These are phyloP conservation scores for Neria commutata DNA, from an alignment of 2,888 invertebrate species.

Conservation along the genomic window DNA sequence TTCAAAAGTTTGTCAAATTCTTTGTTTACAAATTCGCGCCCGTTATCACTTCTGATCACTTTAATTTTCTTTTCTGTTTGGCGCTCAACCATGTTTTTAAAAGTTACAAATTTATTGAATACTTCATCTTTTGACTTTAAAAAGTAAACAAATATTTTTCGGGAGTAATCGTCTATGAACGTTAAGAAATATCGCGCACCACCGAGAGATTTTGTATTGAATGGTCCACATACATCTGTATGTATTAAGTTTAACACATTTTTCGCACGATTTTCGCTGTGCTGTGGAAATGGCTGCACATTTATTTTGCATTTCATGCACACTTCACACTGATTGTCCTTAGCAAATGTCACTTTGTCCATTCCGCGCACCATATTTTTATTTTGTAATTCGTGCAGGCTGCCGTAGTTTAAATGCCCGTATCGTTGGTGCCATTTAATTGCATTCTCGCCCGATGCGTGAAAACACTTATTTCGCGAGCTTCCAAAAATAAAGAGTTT, in stretches of 20 bases:
- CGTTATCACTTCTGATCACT: slow-evolving; percentile 24
- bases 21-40: slow-evolving; percentile 22
- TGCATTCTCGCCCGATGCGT: slow-evolving; percentile 3
- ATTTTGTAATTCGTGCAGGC: not conserved
- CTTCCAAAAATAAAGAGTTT: not conserved
- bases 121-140: slow-evolving; percentile 29
- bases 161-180: slow-evolving; percentile 29
- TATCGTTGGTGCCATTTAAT: not conserved
- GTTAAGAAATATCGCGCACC: slow-evolving; percentile 30
- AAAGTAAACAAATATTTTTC: slow-evolving; percentile 26
- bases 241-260: slow-evolving; percentile 29
- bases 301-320: slow-evolving; percentile 28
- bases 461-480: too few species aligned
- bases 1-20: slow-evolving; percentile 25
- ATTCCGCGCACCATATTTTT: not conserved
- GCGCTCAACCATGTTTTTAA: slow-evolving; percentile 18
- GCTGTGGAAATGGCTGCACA: slow-evolving; percentile 18
- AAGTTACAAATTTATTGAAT: slow-evolving; percentile 21
- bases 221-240: slow-evolving; percentile 29
- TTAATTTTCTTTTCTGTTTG: slow-evolving; percentile 23
- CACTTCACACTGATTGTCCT: slow-evolving; percentile 7
- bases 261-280: slow-evolving; percentile 12
- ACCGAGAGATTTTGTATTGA: slow-evolving; percentile 26
- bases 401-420: not conserved
- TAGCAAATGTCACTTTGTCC: slow-evolving; percentile 9